Percentiles rank a stretch among this genome's conserved stretches.
These are phyloP conservation scores for roundworm (Caenorhabditis elegans) DNA, from an alignment of 1,140 invertebrate species.

Conservation along the genomic window WBcel235 BX284602.5:106501-107000, in stretches of 20 bases:
- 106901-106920: background rate
- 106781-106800: background rate
- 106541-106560: constrained; percentile 14
- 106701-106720: no score
- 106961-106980: no score
- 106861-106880: background rate
- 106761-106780: background rate
- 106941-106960: no score
- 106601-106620: background rate
- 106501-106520: no score
- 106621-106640: constrained; percentile 11
- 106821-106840: background rate
- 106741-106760: background rate
- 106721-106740: constrained; percentile 1
- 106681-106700: background rate
- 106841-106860: background rate
- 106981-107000: no score
- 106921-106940: no score
- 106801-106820: constrained; percentile 1
- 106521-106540: background rate
- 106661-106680: background rate
- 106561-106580: background rate
- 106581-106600: background rate
- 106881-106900: background rate
- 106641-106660: background rate